Base-by-base conservation (phyloP, 2,888 invertebrate genomes). In the Alloscopus bannaensis region DNA sequence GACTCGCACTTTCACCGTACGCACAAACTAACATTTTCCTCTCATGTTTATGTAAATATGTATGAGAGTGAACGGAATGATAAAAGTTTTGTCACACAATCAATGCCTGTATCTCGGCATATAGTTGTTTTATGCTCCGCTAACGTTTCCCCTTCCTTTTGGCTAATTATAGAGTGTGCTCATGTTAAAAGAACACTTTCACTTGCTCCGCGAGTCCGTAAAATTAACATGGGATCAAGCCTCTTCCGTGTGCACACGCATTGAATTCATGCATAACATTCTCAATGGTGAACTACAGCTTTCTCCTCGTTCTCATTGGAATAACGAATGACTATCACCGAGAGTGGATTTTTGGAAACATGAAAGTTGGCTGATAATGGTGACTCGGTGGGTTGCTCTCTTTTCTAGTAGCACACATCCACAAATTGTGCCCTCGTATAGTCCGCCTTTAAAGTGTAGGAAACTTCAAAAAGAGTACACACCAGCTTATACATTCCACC, bases 31-130 rank as follows among this genome's bases (percentile, higher is more conserved):
- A n/a, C n/a, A n/a, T n/a, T n/a, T n/a, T n/a, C n/a, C n/a, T n/a
- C n/a, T n/a, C n/a, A n/a, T n/a, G n/a, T n/a, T n/a, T n/a, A n/a
- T n/a, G n/a, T n/a, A n/a, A n/a, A n/a, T n/a, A n/a, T n/a, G n/a
- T n/a, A n/a, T n/a, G n/a, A n/a, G n/a, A n/a, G n/a, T 16, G 60
- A 18, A 47, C 50, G 47, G 40, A 52, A 52, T 52, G 52, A 62
- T 62, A 52, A 62, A 71, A 62, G 60, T 71, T n/a, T 71, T 71
- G 71, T 71, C 71, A 62, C 62, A 71, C 62, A 71, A 71, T 62
- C 62, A 71, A 71, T 71, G n/a, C n/a, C n/a, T n/a, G 62, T 71
- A 71, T 71, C 62, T 62, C 29, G 29, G 62, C 71, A 71, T 57
- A 69, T 70, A n/a, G 47, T 70, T 70, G 59, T 70, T 70, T 69